A percentile compares a stretch with the other conserved stretches of the same genome.
phyloP scores from a whole-genome alignment of 2,888 invertebrate genomes.

The Digitonthophagus gazella region DNA sequence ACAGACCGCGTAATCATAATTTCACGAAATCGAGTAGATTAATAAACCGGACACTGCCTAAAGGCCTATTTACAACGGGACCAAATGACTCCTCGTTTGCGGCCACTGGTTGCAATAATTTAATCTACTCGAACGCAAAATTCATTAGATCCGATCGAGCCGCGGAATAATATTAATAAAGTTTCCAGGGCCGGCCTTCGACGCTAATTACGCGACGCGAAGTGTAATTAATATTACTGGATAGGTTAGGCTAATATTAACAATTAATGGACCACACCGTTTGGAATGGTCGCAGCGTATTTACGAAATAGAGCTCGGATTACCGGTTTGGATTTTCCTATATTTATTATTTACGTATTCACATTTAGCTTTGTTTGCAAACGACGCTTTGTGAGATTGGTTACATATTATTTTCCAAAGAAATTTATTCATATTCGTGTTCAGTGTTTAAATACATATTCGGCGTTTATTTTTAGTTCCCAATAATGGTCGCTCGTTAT shows the following conservation, averaged over 20 bases:
- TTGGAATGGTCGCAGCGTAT: too few relatives aligned
- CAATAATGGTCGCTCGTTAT: too few relatives aligned
- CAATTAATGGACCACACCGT: neutral
- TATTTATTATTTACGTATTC: too few relatives aligned
- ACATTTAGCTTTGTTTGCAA: too few relatives aligned
- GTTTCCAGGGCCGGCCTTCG: neutral
- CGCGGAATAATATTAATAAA: neutral
- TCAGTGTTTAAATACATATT: too few relatives aligned
- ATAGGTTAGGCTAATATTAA: neutral
- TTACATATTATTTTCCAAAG: too few relatives aligned
- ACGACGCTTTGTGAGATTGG: too few relatives aligned
- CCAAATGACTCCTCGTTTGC: neutral
- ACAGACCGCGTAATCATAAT: neutral
- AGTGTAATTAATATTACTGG: neutral
- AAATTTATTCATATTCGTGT: too few relatives aligned
- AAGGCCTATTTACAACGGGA: neutral
- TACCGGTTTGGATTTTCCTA: too few relatives aligned
- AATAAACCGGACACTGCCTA: neutral
- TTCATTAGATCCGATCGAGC: neutral
- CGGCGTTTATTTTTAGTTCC: too few relatives aligned
- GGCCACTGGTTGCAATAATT: neutral
- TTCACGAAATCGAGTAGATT: neutral
- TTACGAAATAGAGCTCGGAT: too few relatives aligned
- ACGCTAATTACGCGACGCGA: neutral
- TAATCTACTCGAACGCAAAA: neutral